Evolutionary conservation across 2,888 invertebrate species (phyloP).

Genomic region (Aleiodes leptofemur): DNA sequence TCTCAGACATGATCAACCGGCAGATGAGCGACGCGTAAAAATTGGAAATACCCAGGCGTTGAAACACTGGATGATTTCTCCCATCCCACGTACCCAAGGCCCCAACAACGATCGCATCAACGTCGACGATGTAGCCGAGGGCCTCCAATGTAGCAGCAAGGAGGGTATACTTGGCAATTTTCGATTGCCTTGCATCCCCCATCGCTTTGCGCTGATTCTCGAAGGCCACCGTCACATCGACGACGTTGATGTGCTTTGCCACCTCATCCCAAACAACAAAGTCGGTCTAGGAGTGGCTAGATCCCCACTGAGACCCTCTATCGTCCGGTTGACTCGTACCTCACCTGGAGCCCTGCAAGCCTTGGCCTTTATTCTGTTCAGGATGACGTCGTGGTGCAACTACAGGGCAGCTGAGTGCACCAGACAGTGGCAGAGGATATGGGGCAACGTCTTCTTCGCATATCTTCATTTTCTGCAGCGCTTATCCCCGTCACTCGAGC

Average conservation of each 20-base stretch:
- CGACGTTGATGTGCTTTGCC: constrained; percentile 53
- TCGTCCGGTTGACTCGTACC: constrained; percentile 48
- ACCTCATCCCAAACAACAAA: constrained; percentile 55
- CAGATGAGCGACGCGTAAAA: constrained; percentile 59
- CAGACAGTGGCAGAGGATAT: constrained; percentile 68
- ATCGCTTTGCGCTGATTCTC: constrained; percentile 61
- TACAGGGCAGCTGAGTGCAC: constrained; percentile 62
- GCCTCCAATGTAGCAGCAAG: too few relatives aligned
- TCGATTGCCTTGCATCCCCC: constrained; percentile 55
- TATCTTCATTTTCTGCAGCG: constrained; percentile 62
- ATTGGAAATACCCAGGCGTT: constrained; percentile 39
- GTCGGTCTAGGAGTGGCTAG: constrained; percentile 51
- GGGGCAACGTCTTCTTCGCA: constrained; percentile 64
- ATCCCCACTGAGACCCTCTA: constrained; percentile 42
- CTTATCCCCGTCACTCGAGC: too few relatives aligned
- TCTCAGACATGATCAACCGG: constrained; percentile 61
- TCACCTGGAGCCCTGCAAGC: constrained; percentile 48
- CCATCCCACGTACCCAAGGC: too few relatives aligned
- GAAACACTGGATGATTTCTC: too few relatives aligned
- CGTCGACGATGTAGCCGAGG: too few relatives aligned
- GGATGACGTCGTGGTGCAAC: constrained; percentile 58
- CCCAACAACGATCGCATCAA: too few relatives aligned
- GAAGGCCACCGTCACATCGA: constrained; percentile 66
- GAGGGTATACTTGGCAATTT: constrained; percentile 57
- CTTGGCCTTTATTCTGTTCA: constrained; percentile 54